Evolutionary conservation across 1,140 invertebrate species (phyloP).

Genomic region (Drosophila fuyamai): DNA sequence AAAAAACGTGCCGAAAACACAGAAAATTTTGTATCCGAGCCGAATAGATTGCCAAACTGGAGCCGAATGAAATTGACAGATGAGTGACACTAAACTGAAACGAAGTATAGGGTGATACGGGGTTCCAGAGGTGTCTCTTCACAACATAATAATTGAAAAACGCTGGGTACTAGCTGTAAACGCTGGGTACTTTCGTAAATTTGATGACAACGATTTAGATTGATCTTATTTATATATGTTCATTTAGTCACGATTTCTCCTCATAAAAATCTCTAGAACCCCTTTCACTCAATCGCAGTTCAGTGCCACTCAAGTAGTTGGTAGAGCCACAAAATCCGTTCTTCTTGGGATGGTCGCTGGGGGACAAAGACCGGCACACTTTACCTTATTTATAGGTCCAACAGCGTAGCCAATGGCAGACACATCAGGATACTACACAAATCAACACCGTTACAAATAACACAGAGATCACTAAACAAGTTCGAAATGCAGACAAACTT

Average conservation of each 20-base stretch:
- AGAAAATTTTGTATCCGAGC: constrained; percentile 23
- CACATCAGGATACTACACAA: constrained; percentile 1
- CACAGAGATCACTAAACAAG: constrained; percentile 14
- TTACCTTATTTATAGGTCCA: constrained; percentile 25
- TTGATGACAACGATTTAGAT: too few relatives aligned
- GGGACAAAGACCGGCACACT: not conserved
- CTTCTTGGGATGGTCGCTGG: not conserved
- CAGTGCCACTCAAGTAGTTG: not conserved
- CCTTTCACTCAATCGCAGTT: not conserved
- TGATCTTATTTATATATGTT: too few relatives aligned
- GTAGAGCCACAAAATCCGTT: not conserved
- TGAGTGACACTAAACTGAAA: constrained; percentile 36
- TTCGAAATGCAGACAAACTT: not conserved
- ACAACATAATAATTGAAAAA: too few relatives aligned
- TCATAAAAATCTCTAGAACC: not conserved
- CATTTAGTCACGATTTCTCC: too few relatives aligned
- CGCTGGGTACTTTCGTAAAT: too few relatives aligned
- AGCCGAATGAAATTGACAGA: constrained; percentile 8
- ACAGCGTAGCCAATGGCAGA: constrained; percentile 4
- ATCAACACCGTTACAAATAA: constrained; percentile 8
- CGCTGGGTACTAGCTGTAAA: too few relatives aligned
- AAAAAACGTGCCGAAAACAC: constrained; percentile 2
- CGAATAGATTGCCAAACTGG: constrained; percentile 16
- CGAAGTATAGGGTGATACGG: not conserved
- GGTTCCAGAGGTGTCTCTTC: constrained; percentile 1